These are phyloP conservation scores for Chironomus riparius DNA, from an alignment of 2,888 invertebrate genomes.

Conservation along the genomic window DNA sequence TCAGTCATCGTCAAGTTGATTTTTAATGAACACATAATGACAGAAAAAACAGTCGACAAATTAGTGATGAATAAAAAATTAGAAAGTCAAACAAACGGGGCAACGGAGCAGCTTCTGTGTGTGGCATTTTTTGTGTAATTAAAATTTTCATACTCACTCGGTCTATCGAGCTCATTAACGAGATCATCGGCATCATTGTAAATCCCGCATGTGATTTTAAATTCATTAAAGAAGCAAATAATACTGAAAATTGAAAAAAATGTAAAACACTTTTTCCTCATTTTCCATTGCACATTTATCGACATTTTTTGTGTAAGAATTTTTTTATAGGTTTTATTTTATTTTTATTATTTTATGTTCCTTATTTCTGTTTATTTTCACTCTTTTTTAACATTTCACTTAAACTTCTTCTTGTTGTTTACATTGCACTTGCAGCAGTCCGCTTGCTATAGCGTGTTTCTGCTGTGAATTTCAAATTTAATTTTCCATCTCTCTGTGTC, in stretches of 20 bases:
- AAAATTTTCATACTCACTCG: constrained; percentile 34
- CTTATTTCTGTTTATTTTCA: not conserved
- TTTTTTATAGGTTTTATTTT: not conserved
- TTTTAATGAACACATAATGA: too few species aligned
- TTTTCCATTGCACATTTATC: constrained; percentile 22
- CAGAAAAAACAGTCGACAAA: too few species aligned
- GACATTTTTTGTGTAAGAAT: not conserved
- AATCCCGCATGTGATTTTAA: constrained; percentile 34
- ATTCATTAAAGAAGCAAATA: constrained; percentile 26
- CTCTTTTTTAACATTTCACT: not conserved
- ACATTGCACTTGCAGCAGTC: not conserved
- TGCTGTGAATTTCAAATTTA: not conserved
- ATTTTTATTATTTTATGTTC: not conserved
- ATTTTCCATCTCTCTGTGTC: not conserved
- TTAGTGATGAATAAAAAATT: too few species aligned
- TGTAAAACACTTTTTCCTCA: constrained; percentile 15
- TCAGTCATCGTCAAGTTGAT: too few species aligned
- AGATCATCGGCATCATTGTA: constrained; percentile 43
- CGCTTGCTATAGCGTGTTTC: not conserved
- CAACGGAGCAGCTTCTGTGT: not conserved
- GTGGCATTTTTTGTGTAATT: not conserved
- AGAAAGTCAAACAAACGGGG: not conserved
- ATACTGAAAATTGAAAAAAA: not conserved
- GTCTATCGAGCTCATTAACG: constrained; percentile 42
- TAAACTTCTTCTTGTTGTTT: not conserved